Conservation (phyloP, 2,797 vertebrate genomes). For the Xyrichtys novacula region DNA sequence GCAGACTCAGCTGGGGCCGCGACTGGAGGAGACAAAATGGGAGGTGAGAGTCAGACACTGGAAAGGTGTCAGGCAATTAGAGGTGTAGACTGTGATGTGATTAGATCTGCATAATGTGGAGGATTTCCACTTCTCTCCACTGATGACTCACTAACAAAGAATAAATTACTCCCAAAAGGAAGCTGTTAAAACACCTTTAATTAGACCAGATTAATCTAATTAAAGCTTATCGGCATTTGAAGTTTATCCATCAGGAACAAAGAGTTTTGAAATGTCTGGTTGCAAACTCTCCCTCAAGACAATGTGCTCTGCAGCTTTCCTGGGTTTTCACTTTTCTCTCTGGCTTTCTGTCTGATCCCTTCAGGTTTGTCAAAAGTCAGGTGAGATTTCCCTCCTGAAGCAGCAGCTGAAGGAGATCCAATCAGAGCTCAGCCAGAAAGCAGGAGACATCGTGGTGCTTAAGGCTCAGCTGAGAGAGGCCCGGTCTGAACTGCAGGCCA, state of each 20-base stretch:
- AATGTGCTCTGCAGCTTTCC: slow-evolving; percentile 1
- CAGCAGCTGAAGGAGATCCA: slow-evolving; percentile 98
- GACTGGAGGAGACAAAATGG: slow-evolving; percentile 98
- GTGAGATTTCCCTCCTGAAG: slow-evolving; percentile 97
- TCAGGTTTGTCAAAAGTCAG: slow-evolving; percentile 98
- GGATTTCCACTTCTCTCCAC: neutral
- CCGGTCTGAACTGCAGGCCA: slow-evolving; percentile 90
- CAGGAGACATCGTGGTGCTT: slow-evolving; percentile 91
- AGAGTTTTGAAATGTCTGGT: slow-evolving; percentile 15
- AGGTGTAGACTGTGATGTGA: neutral
- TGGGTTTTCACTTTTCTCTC: neutral
- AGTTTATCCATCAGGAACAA: slow-evolving; percentile 3
- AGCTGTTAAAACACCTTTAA: neutral
- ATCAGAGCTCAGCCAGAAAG: slow-evolving; percentile 92
- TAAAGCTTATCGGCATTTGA: neutral
- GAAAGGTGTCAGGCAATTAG: slow-evolving; percentile 6
- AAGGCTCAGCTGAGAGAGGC: slow-evolving; percentile 93
- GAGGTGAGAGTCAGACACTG: slow-evolving; percentile 85
- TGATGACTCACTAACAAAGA: slow-evolving; percentile 19
- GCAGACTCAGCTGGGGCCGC: slow-evolving; percentile 94
- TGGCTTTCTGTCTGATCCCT: neutral
- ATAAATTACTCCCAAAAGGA: neutral
- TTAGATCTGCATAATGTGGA: neutral
- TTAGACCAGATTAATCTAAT: slow-evolving; percentile 10
- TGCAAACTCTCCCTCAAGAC: slow-evolving; percentile 1